Base-by-base conservation (phyloP, 2,113 vertebrate genomes). In the Pachycephala philippinensis region DNA sequence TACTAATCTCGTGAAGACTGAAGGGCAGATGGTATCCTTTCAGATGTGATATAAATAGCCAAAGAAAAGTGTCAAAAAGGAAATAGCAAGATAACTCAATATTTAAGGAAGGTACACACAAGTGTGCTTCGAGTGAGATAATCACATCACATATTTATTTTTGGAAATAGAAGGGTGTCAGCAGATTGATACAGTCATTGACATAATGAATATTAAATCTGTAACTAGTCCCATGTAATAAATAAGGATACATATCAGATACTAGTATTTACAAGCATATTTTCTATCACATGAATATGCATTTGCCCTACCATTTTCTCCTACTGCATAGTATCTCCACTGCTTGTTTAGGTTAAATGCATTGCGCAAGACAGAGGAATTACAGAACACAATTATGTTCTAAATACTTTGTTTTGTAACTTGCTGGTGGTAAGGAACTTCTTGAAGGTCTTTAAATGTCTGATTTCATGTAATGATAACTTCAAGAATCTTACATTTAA, bases 11-110 rank as follows among this genome's bases (percentile, higher is more conserved):
- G 18, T 70, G 64, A 81, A 88, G 42, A 86, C 35, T 60, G 83
- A 95, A 86, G 47, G 79, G 71, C 76, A 89, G 75, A 72, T 86
- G 75, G 22, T 86, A 90, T 85, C 79, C 35, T 93, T 91, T 88
- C 50, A 84, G 28, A 81, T 60, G 52, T 74, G 83, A 28, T 70
- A 90, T 90, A 96, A 96, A 93, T 88, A 95, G 71, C 82, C 4
- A 3, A 74, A 69, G 53, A 68, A 81, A 87, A 89, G 26, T 54
- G 39, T 84, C 11, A 4, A 39, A 84, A 91, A 91, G 61, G 66
- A 93, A 90, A 75, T 28, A 59, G 72, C 42, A 54, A 66, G 83
- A 88, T 77, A 94, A 72, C n/a, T 83, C 18, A n/a, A 13, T 96
- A 70, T 88, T 92, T 95, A 27, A 20, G 47, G 79, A 94, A 84